These are phyloP conservation scores for Platichthys stellatus DNA, from an alignment of 2,113 vertebrate species.

Conservation along the genomic window DNA sequence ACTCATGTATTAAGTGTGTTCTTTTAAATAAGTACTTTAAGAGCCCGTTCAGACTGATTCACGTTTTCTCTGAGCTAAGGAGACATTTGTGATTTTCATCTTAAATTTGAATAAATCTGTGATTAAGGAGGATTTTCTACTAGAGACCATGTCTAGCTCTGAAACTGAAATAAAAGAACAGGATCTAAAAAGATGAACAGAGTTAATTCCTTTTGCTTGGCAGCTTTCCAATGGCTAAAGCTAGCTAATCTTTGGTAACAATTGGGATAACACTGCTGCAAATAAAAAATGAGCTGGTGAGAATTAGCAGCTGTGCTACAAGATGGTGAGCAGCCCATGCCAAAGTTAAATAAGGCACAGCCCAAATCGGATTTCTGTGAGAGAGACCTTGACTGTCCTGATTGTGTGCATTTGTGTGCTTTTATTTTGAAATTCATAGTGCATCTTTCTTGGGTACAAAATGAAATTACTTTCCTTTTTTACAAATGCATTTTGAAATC, in stretches of 20 bases:
- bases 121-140: not conserved
- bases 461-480: not conserved
- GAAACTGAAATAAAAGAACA: conserved; percentile 20
- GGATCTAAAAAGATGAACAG: not conserved
- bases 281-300: not conserved
- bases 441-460: not conserved
- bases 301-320: not conserved
- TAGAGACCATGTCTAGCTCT: not conserved
- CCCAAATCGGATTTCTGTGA: not conserved
- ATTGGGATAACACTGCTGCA: conserved; percentile 6
- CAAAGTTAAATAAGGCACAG: not conserved
- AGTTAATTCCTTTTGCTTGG: not conserved
- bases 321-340: not conserved
- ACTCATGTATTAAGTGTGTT: not conserved
- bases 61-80: not conserved
- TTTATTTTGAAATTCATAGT: not conserved
- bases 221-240: not conserved
- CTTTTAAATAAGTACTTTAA: not conserved
- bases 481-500: not conserved
- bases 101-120: not conserved
- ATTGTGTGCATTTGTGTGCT: not conserved
- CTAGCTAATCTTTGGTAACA: conserved; percentile 1
- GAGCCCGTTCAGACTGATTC: not conserved
- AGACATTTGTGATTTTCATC: not conserved
- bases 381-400: not conserved